phyloP scores from a whole-genome alignment of 2,797 vertebrate genomes.

The Okamejei kenojei region DNA sequence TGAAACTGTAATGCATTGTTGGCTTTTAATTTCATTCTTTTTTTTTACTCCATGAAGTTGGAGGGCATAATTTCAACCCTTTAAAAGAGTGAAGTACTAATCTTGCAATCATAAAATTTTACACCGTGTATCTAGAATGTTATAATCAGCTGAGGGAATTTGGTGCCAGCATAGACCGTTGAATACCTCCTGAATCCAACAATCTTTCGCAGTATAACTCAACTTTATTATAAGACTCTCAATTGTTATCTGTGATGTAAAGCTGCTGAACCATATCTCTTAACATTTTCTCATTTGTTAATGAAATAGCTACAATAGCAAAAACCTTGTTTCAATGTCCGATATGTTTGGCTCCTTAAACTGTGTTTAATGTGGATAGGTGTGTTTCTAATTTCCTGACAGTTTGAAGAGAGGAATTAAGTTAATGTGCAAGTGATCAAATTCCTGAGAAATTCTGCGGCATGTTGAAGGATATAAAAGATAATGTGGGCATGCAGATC shows the following conservation, averaged over 20 bases:
- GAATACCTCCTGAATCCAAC: background rate
- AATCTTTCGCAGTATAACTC: background rate
- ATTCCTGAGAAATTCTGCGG: background rate
- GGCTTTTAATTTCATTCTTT: background rate
- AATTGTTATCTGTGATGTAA: background rate
- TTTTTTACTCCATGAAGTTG: background rate
- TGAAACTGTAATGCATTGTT: background rate
- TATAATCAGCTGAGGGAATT: background rate
- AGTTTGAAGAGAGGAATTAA: background rate
- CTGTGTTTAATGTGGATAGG: background rate
- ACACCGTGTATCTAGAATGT: background rate
- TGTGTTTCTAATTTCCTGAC: conserved; percentile 30
- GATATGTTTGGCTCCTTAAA: background rate
- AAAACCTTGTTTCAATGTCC: background rate
- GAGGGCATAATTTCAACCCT: background rate
- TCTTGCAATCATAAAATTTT: background rate
- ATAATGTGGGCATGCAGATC: background rate
- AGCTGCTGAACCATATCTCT: background rate
- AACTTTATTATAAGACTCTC: background rate
- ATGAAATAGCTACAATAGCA: background rate
- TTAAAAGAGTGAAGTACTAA: background rate
- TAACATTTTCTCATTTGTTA: background rate
- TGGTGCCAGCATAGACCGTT: background rate
- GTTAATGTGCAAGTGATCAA: background rate
- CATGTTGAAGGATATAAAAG: background rate